Percentiles rank a stretch among this genome's conserved stretches.
These are phyloP conservation scores for Neogale vison DNA, from an alignment of 2,113 vertebrate species.

Conservation along the genomic window DNA sequence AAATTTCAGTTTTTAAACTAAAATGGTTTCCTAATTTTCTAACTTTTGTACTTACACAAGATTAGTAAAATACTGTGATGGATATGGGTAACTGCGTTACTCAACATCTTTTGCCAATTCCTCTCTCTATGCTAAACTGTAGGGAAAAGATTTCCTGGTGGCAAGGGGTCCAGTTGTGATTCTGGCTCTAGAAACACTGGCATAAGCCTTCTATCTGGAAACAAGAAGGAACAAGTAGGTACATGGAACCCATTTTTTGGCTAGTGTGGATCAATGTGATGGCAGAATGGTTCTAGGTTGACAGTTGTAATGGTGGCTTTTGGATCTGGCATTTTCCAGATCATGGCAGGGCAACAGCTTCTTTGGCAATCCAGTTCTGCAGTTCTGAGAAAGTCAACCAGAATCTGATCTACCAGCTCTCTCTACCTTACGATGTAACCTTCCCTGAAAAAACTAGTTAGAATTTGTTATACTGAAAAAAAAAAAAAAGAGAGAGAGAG, in stretches of 20 bases:
- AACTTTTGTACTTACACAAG: neutral
- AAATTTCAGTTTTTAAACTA: neutral
- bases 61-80: neutral
- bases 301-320: neutral
- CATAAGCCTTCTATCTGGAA: neutral
- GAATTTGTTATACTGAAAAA: neutral
- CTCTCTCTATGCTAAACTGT: neutral
- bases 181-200: neutral
- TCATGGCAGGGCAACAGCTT: neutral
- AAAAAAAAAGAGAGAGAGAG: neutral
- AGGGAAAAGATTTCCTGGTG: neutral
- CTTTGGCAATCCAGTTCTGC: neutral
- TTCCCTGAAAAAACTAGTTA: neutral
- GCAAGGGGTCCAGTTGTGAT: neutral
- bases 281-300: neutral
- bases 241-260: neutral
- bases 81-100: neutral
- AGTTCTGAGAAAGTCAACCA: neutral
- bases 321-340: neutral
- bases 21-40: neutral
- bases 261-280: neutral
- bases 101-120: neutral
- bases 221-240: neutral
- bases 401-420: neutral
- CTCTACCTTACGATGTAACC: neutral